Percentiles rank a stretch among this genome's conserved stretches.
Evolutionary conservation across 92 coral and sea anemone species (phyloP).

Genomic region (Palythoa heliodiscus): DNA sequence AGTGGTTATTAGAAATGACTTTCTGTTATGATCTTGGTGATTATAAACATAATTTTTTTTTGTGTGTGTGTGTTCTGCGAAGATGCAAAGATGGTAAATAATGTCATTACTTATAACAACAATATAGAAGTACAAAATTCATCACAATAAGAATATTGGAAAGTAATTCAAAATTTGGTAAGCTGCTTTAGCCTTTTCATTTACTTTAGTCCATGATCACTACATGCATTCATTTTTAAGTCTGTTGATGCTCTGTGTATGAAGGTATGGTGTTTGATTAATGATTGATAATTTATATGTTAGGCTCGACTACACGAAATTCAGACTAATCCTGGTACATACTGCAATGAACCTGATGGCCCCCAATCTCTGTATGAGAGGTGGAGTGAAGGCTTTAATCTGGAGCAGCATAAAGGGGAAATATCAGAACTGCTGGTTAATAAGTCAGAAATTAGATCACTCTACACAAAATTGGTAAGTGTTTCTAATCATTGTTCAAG

Average conservation of each 20-base stretch:
- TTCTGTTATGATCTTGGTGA: no score
- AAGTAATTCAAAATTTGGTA: no score
- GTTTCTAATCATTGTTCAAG: not conserved
- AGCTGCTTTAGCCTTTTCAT: no score
- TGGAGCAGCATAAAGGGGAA: conserved; percentile 91
- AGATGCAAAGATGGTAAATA: no score
- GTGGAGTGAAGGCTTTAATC: conserved; percentile 84
- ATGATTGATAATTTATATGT: not conserved
- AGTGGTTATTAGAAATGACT: no score
- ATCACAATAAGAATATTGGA: no score
- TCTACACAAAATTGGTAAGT: conserved; percentile 92
- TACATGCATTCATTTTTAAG: not conserved
- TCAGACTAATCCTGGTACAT: conserved; percentile 94
- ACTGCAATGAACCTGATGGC: conserved; percentile 92
- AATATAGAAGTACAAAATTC: no score
- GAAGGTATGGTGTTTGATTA: not conserved
- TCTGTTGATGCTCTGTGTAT: not conserved
- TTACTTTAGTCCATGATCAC: not conserved
- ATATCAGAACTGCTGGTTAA: conserved; percentile 96
- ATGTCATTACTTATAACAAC: no score
- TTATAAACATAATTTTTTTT: no score
- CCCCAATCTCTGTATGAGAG: conserved; percentile 75
- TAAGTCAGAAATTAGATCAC: conserved; percentile 89
- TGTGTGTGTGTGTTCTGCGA: no score
- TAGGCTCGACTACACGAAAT: conserved; percentile 95